These are phyloP conservation scores for Crocuta crocuta DNA, from an alignment of 2,113 vertebrate genomes.

Conservation along the genomic window DNA sequence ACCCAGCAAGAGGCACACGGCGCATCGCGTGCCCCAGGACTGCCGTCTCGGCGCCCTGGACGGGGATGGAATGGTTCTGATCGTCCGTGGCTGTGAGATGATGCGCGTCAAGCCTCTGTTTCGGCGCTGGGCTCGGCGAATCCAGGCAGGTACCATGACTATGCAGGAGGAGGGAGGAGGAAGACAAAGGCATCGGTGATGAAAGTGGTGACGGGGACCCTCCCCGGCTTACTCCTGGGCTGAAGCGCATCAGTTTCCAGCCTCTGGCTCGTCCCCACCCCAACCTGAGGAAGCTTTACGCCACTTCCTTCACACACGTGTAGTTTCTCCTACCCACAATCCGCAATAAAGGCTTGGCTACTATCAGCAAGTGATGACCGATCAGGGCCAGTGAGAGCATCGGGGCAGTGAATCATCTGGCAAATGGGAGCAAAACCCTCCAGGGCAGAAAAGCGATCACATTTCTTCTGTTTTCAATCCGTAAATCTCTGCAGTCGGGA, in stretches of 20 bases:
- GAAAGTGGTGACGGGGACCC: background rate
- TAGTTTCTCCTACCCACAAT: background rate
- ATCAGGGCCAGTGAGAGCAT: background rate
- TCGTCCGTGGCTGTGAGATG: background rate
- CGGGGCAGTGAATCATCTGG: background rate
- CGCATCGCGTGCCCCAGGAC: rapidly evolving
- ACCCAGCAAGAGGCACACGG: background rate
- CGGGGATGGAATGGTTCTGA: background rate
- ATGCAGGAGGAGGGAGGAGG: too few species aligned
- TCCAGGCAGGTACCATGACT: background rate
- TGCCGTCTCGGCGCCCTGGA: rapidly evolving
- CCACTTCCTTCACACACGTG: background rate
- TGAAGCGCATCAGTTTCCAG: background rate
- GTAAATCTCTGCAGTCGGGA: background rate
- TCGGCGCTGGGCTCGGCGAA: rapidly evolving
- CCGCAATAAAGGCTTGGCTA: background rate
- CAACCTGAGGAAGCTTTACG: background rate
- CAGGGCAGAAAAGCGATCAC: background rate
- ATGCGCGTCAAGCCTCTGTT: rapidly evolving
- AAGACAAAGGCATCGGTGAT: too few species aligned
- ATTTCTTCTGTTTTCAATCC: background rate
- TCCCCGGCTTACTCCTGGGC: background rate
- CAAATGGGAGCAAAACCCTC: background rate
- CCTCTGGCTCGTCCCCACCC: background rate
- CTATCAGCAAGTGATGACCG: background rate